Evolutionary conservation across 2,888 invertebrate species (phyloP).

Genomic region (Cheilosia urbana): DNA sequence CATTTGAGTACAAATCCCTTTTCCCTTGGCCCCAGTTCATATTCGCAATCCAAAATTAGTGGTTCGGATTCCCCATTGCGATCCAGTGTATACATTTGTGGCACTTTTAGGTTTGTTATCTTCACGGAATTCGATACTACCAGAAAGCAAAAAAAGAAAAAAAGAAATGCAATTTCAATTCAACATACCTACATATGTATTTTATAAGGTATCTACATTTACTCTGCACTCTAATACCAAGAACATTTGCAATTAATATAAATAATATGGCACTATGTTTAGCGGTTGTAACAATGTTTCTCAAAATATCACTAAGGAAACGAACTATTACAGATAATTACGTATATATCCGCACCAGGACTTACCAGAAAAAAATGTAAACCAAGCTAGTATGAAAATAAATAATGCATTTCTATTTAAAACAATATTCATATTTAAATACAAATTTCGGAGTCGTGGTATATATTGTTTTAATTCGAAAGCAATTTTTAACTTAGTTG

Average conservation of each 20-base stretch:
- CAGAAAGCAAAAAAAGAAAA: no score
- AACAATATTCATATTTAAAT: conserved; percentile 74
- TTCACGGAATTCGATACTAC: conserved; percentile 82
- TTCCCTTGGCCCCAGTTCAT: conserved; percentile 81
- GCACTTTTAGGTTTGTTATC: conserved; percentile 83
- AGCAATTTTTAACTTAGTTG: conserved; percentile 51
- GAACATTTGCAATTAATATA: conserved; percentile 1
- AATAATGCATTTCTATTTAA: conserved; percentile 73
- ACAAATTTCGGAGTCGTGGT: conserved; percentile 44
- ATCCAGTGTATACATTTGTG: conserved; percentile 83
- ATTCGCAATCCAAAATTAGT: conserved; percentile 83
- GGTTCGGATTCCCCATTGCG: conserved; percentile 82
- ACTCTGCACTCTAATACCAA: no score
- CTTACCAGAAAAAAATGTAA: conserved; percentile 75
- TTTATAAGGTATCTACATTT: conserved; percentile 5
- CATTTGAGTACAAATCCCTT: conserved; percentile 84
- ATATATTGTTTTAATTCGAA: conserved; percentile 39
- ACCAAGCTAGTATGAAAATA: conserved; percentile 74
- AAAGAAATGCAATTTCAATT: conserved; percentile 23
- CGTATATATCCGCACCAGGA: conserved; percentile 19
- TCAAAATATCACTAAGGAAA: conserved; percentile 61
- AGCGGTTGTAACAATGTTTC: conserved; percentile 42
- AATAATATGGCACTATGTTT: conserved; percentile 9
- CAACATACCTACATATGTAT: conserved; percentile 6
- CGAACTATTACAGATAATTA: conserved; percentile 38